Conservation (phyloP, 2,888 invertebrate species). For the Microctonus hyperodae region DNA sequence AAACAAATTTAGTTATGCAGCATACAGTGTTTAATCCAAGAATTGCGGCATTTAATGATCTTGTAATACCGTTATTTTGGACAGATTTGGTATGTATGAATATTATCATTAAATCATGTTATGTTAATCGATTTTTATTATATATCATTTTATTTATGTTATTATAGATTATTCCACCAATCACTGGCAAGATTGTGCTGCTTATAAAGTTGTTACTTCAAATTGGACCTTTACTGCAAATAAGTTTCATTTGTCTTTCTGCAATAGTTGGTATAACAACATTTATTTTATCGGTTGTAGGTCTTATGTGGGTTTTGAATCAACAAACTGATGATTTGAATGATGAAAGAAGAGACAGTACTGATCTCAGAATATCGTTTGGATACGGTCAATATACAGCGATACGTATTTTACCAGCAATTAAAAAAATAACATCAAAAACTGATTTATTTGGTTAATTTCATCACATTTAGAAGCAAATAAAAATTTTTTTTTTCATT, state of each 20-base stretch:
- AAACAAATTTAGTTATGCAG: slow-evolving; percentile 76
- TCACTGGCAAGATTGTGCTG: slow-evolving; percentile 44
- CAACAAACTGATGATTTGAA: slow-evolving; percentile 46
- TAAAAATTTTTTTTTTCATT: neutral
- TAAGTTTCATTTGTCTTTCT: slow-evolving; percentile 47
- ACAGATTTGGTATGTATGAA: slow-evolving; percentile 69
- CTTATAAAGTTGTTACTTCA: slow-evolving; percentile 46
- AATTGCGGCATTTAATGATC: slow-evolving; percentile 70
- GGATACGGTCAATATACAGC: slow-evolving; percentile 58
- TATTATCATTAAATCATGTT: neutral
- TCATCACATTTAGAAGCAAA: neutral
- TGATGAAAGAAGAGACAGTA: slow-evolving; percentile 49
- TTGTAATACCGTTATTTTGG: slow-evolving; percentile 77
- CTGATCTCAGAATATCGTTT: slow-evolving; percentile 57
- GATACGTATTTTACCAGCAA: slow-evolving; percentile 57
- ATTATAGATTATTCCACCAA: slow-evolving; percentile 46
- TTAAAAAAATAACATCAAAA: slow-evolving; percentile 58
- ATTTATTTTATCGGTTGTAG: slow-evolving; percentile 50
- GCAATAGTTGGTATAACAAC: slow-evolving; percentile 50
- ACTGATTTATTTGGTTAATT: slow-evolving; percentile 54
- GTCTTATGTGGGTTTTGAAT: slow-evolving; percentile 52
- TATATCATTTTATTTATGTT: slow-evolving; percentile 10
- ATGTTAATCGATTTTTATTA: neutral
- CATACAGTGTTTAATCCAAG: slow-evolving; percentile 69
- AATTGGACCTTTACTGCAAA: slow-evolving; percentile 52